A percentile compares a stretch with the other conserved stretches of the same genome.
These are phyloP conservation scores for Adelphocoris suturalis DNA, from an alignment of 2,888 invertebrate species.

Conservation along the genomic window DNA sequence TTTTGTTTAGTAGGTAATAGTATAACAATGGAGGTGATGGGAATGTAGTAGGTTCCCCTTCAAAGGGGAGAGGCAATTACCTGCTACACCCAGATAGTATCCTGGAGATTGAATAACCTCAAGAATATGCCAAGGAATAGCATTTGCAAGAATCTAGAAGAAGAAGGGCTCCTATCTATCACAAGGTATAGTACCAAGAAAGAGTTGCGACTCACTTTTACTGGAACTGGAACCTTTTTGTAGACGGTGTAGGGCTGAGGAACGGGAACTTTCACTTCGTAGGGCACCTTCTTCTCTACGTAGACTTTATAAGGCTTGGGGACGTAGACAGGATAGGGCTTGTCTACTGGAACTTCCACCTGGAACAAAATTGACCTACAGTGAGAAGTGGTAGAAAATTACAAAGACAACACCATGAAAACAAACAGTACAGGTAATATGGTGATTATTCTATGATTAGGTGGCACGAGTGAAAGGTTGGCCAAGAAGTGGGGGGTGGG, in stretches of 20 bases:
- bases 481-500: neutral
- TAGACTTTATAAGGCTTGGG: conserved; percentile 87
- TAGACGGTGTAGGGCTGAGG: conserved; percentile 78
- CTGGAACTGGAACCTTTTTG: conserved; percentile 80
- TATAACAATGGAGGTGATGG: no score
- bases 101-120: no score
- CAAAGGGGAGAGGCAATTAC: no score
- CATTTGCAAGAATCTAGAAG: no score
- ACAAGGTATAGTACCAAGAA: no score
- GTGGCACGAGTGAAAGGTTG: no score
- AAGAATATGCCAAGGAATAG: no score
- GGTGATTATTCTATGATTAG: conserved; percentile 1
- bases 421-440: no score
- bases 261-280: conserved; percentile 85
- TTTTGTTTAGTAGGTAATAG: no score
- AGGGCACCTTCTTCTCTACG: conserved; percentile 80
- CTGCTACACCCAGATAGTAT: no score
- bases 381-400: neutral
- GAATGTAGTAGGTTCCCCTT: no score
- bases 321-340: conserved; percentile 85
- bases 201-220: conserved; percentile 81
- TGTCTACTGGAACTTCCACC: conserved; percentile 81
- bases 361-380: conserved; percentile 78
- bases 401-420: neutral
- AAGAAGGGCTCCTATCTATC: no score